Evolutionary conservation across 2,113 vertebrate genomes (phyloP), one percentile per base, ranked within the genome.

Genomic region (Clarias gariepinus): DNA sequence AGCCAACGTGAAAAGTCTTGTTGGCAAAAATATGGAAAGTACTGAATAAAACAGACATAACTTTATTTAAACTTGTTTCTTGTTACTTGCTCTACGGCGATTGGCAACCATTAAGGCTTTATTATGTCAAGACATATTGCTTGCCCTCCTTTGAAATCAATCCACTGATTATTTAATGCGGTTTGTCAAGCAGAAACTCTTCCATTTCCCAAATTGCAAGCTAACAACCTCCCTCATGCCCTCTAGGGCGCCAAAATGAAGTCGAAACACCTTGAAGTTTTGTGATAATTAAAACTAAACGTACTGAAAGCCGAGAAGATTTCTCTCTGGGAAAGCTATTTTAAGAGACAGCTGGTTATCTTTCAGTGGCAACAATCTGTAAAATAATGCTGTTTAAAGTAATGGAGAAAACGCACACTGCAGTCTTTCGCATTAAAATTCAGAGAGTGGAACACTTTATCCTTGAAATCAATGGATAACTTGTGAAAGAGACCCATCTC

Each of bases 211-310:
- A 58, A 11, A 25, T 13, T 36, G 21, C n/a, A 55, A 41, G 21
- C 11, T 41, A 73, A 16, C 30, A 81, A 25, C 33, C 79, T 81
- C 19, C 57, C 79, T 81, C 79, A n/a, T 84, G 53, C 28, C 82
- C 53, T 84, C 68, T 21, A 60, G 66, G 58, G 79, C 12, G 33
- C 60, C 63, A 63, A 81, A 61, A 81, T 47, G 79, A 47, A 63
- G 11, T 63, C 11, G 33, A 63, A 81, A n/a, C 68, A 73, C 47
- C 66, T 83, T 83, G 64, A 71, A 33, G 52, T 71, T 55, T 71
- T 25, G 66, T 53, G 68, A 73, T 84, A 60, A 84, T 84, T 84
- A 84, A 84, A 57, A 55, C 55, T n/a, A 73, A 81, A 63, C 16
- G 21, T 41, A 41, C 60, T 63, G 58, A 60, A 81, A 60, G 11